Evolutionary conservation across 2,113 vertebrate species (phyloP), one percentile per base, ranked within the genome.

Genomic region (Tauraco erythrolophus): DNA sequence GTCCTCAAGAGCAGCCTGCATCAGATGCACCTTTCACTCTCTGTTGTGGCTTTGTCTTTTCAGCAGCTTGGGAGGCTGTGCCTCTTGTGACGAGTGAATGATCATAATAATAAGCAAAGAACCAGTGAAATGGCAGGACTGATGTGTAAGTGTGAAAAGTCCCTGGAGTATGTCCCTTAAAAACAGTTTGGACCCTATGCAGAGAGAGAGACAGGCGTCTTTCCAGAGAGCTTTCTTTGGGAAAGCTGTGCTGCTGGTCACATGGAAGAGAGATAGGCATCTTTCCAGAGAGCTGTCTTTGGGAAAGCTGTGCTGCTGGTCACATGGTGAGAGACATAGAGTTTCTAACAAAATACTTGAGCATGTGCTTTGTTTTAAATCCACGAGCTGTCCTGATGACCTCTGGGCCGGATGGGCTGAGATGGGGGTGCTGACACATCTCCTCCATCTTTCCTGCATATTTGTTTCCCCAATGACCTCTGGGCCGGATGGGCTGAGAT

Each of bases 211-310:
- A 5, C 46, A 61, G 16, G 31, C 50, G 35, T 13, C 66, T 71
- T 92, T 81, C 75, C 89, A 83, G 82, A 31, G 65, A 72, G 43
- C 41, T 81, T 88, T 37, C 78, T 91, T 80, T 72, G 43, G 72
- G 60, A 80, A 89, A 62, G 27, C 56, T 75, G 56, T 57, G 37
- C 57, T 91, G 51, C 50, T 88, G 74, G 60, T 82, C 54, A n/a
- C 37, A 10, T 16, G 50, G 31, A n/a, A 71, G 19, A 53, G 7
- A 33, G 25, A 5, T 41, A 61, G 16, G 31, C 50, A 35, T 13
- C 66, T 71, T 92, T 81, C 75, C 89, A 83, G 82, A 31, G 65
- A 72, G 43, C 41, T 81, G 84, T 37, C 78, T 91, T 80, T 72
- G 43, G 72, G 60, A 80, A 89, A 62, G 27, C 56, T 75, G 56